These are phyloP conservation scores for Agrochola lota DNA, from an alignment of 2,888 invertebrate genomes.

Conservation along the genomic window DNA sequence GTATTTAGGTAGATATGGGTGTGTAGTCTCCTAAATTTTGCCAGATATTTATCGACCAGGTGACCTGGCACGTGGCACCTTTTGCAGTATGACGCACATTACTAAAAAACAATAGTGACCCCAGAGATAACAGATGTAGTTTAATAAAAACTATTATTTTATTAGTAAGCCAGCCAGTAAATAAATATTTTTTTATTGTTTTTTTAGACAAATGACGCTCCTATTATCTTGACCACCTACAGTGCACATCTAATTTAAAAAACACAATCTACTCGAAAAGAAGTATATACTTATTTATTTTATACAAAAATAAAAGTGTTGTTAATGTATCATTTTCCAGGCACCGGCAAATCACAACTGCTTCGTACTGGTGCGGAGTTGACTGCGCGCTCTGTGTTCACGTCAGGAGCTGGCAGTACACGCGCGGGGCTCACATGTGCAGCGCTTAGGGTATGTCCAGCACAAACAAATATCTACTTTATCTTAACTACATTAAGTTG, in stretches of 20 bases:
- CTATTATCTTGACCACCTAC: background rate
- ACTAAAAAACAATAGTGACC: background rate
- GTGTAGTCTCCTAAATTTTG: background rate
- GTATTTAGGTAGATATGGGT: background rate
- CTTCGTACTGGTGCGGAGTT: conserved; percentile 92
- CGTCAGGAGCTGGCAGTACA: conserved; percentile 96
- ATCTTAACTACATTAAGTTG: background rate
- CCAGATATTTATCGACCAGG: background rate
- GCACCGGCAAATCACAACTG: conserved; percentile 97
- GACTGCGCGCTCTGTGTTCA: conserved; percentile 94
- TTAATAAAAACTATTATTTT: background rate
- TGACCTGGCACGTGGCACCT: background rate
- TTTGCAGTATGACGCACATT: background rate
- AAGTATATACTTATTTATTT: background rate
- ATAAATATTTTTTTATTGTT: background rate
- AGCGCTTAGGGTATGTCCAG: conserved; percentile 92
- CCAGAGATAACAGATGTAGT: background rate
- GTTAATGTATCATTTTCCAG: conserved; percentile 77
- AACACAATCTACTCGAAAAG: background rate
- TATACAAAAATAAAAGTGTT: background rate
- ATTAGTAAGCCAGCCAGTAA: background rate
- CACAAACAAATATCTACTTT: background rate
- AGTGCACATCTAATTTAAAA: background rate
- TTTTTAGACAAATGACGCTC: background rate
- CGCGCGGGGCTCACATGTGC: conserved; percentile 97